phyloP scores from a whole-genome alignment of 2,113 vertebrate genomes.

The Butorides virescens region DNA sequence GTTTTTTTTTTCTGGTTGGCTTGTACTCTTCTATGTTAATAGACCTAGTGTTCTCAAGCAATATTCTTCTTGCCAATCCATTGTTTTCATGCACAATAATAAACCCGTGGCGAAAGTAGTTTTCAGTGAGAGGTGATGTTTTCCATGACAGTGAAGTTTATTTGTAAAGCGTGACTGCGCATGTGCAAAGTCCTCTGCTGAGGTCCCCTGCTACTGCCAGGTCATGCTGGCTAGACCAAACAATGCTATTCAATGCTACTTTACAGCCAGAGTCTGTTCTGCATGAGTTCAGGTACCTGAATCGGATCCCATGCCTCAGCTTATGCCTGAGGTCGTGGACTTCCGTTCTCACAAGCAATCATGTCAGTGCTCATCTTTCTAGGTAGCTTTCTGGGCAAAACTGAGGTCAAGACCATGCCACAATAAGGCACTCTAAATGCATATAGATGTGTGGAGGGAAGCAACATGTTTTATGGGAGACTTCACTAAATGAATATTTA shows the following conservation, averaged over 20 bases:
- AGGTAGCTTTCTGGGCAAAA: neutral
- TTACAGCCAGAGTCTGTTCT: neutral
- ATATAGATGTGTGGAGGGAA: neutral
- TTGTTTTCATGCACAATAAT: neutral
- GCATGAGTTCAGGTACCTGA: neutral
- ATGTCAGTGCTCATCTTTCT: neutral
- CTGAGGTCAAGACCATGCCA: neutral
- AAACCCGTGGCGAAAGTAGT: neutral
- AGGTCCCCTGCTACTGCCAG: neutral
- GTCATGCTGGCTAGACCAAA: neutral
- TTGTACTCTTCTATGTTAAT: neutral
- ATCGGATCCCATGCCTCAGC: neutral
- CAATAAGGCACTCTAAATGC: neutral
- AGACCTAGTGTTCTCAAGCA: neutral
- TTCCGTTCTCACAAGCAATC: neutral
- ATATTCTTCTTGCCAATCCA: neutral
- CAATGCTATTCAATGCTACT: neutral
- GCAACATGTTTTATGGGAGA: fast-evolving
- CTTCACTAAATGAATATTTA: neutral
- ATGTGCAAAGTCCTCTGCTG: neutral
- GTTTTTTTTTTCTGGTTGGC: neutral
- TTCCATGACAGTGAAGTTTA: neutral
- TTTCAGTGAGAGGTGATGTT: neutral
- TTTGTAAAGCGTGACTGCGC: neutral
- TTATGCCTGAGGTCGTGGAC: neutral